Evolutionary conservation across 2,888 invertebrate species (phyloP).

Genomic region (Agrotis clavis): DNA sequence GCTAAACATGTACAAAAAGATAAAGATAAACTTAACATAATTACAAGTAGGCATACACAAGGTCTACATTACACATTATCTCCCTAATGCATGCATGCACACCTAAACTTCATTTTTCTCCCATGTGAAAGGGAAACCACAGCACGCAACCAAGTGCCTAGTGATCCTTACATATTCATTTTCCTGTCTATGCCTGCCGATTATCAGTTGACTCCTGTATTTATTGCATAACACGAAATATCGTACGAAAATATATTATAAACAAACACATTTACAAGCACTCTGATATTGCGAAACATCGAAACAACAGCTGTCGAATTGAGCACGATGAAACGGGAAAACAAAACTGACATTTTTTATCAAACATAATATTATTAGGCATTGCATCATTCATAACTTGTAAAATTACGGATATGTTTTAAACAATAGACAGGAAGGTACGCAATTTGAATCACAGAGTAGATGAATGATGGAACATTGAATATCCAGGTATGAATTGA

Average conservation of each 20-base stretch:
- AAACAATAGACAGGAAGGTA: constrained; percentile 3
- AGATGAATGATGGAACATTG: constrained; percentile 3
- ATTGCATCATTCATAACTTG: background rate
- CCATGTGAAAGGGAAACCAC: too few relatives aligned
- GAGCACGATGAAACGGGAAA: background rate
- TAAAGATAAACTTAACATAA: constrained; percentile 9
- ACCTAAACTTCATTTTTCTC: too few relatives aligned
- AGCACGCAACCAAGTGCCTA: too few relatives aligned
- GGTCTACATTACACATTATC: too few relatives aligned
- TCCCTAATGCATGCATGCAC: too few relatives aligned
- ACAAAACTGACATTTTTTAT: background rate
- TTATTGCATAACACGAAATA: background rate
- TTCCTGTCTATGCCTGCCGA: too few relatives aligned
- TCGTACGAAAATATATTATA: background rate
- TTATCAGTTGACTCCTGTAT: background rate
- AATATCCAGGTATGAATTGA: constrained; percentile 11
- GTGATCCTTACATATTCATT: too few relatives aligned
- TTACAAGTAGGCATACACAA: background rate
- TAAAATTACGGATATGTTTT: constrained; percentile 18
- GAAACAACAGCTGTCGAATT: background rate
- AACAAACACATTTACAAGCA: constrained; percentile 3
- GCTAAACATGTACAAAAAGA: background rate
- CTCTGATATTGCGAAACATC: constrained; percentile 1
- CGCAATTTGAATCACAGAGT: constrained; percentile 17
- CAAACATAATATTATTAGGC: background rate